phyloP scores from a whole-genome alignment of 2,113 vertebrate species.

The Phycodurus eques region DNA sequence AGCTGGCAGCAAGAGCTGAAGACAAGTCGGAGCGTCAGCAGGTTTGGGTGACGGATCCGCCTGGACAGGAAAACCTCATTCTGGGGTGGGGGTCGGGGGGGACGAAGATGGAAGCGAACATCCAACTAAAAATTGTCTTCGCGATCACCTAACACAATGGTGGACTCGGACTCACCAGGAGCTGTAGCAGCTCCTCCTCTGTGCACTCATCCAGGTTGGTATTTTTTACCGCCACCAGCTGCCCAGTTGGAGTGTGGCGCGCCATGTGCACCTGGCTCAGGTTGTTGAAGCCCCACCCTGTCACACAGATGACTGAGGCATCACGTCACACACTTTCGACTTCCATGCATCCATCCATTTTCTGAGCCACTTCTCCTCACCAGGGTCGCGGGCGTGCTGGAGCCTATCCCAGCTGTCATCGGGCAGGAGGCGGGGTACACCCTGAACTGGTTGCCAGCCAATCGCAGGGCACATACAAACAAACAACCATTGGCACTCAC shows the following conservation, averaged over 20 bases:
- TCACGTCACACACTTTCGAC: neutral
- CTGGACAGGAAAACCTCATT: slow-evolving; percentile 87
- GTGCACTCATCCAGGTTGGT: slow-evolving; percentile 93
- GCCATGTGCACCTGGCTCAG: slow-evolving; percentile 89
- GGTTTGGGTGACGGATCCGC: slow-evolving; percentile 86
- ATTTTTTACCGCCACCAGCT: slow-evolving; percentile 85
- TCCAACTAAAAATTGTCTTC: neutral
- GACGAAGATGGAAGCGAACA: neutral
- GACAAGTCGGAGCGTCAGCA: slow-evolving; percentile 89
- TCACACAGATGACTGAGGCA: neutral
- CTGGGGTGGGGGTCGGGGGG: slow-evolving; percentile 54
- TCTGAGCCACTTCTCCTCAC: no score
- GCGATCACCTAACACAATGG: no score
- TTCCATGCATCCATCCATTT: no score
- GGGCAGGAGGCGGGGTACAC: no score
- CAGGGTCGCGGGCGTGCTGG: no score
- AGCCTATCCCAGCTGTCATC: no score
- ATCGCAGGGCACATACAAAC: no score
- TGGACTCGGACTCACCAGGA: slow-evolving; percentile 77
- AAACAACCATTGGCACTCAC: no score
- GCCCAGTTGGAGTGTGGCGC: slow-evolving; percentile 84
- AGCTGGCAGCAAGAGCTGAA: slow-evolving; percentile 92
- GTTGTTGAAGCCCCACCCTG: slow-evolving; percentile 90
- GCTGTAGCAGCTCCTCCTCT: slow-evolving; percentile 87
- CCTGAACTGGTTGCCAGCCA: no score